Evolutionary conservation across 2,797 vertebrate genomes (phyloP).

Genomic region (Crenuchus spilurus): DNA sequence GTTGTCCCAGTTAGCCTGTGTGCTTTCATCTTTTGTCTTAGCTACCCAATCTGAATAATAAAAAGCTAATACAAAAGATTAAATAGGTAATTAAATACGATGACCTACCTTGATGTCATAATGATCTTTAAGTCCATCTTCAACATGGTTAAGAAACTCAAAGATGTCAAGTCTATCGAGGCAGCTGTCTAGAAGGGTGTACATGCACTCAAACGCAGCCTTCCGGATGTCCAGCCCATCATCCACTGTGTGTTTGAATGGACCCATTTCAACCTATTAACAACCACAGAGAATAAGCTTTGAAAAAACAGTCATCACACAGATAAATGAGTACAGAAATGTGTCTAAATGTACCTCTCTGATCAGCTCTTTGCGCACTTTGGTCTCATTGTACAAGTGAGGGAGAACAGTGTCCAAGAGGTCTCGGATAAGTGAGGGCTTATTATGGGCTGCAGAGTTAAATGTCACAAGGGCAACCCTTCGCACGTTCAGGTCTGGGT

Average conservation of each 20-base stretch:
- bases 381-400: constrained; percentile 92
- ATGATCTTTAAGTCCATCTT: constrained; percentile 92
- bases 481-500: constrained; percentile 90
- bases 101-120: constrained; percentile 89
- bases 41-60: constrained; percentile 7
- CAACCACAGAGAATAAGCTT: background rate
- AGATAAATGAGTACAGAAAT: background rate
- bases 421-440: constrained; percentile 89
- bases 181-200: constrained; percentile 90
- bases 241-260: constrained; percentile 91
- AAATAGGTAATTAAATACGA: background rate
- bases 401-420: constrained; percentile 89
- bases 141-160: constrained; percentile 91
- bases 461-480: constrained; percentile 90
- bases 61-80: constrained; percentile 32
- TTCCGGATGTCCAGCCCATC: constrained; percentile 90
- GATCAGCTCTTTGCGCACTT: constrained; percentile 91
- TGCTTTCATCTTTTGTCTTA: constrained; percentile 24
- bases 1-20: constrained; percentile 18
- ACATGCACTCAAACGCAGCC: constrained; percentile 93
- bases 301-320: background rate
- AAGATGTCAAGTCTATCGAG: constrained; percentile 92
- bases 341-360: constrained; percentile 79
- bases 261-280: constrained; percentile 91
- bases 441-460: constrained; percentile 91